Base-by-base conservation (phyloP, 2,888 invertebrate genomes). In the Hylaea fasciaria region DNA sequence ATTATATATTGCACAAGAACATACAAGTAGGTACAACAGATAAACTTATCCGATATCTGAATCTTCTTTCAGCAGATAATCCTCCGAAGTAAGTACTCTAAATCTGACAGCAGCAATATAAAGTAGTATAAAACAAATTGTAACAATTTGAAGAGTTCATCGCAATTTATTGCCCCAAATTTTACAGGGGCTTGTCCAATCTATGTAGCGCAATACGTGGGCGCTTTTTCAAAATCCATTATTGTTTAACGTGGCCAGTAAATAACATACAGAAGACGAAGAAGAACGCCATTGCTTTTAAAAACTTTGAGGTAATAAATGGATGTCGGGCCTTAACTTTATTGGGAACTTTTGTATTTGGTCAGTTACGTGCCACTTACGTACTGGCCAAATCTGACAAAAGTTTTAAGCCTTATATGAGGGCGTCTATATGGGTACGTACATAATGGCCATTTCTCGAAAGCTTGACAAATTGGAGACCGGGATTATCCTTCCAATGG, bases 401-500 rank as follows among this genome's bases (percentile, higher is more conserved):
- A 60, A 61, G 43, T 61, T 56, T 56, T 56, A 61, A 60, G 56
- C 56, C 50, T 43, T 43, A 29, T 32, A 12, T 17, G 17, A 56
- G 60, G 48, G 64, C 47, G 32, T 32, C 64, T 60, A 52, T 45
- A 43, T 62, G 72, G 65, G 67, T 54, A 2, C 73, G 60, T 68
- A 70, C 63, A 68, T 74, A 64, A 69, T 59, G 70, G 65, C 72
- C 70, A 65, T 73, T 68, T 57, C 62, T 49, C 65, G 68, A 68
- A 71, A 79, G 80, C 82, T 78, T 83, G 85, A 88, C 83, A 87
- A 88, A 88, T 88, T 83, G 85, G 76, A 75, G 74, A 72, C 69
- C 69, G 64, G 82, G 86, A 86, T 87, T 83, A 87, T 83, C 83
- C 82, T 66, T 63, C 61, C 68, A 74, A 73, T 72, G 75, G 66